Base-by-base conservation (phyloP, 2,888 invertebrate genomes). In the Leptothorax acervorum region DNA sequence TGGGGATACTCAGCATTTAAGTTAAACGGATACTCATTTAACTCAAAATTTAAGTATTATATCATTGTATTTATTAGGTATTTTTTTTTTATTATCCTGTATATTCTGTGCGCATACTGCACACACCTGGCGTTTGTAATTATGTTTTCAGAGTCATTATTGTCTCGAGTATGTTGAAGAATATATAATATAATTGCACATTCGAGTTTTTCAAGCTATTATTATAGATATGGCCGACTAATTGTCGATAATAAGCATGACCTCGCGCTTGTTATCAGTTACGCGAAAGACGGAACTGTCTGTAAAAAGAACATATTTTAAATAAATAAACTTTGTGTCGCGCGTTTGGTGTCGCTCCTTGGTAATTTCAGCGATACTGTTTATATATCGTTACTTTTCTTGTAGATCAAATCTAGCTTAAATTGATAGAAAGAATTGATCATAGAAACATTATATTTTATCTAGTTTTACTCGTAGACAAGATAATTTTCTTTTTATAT, bases 101-200 rank as follows among this genome's bases (percentile, higher is more conserved):
- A 35, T 39, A 60, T 60, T 57, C 31, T 85, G 82, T 87, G 85
- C 81, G 85, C 86, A 83, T 86, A 86, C 57, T 28, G 83, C 62
- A 82, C 83, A 84, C 85, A 45, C 63, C 60, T 84, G 18, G 45
- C 68, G 75, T 48, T 89, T 89, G 85, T 83, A 79, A 45, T 89
- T 87, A 87, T 35, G 42, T 79, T 89, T 85, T 70, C 82, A 81
- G 60, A 65, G 48, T 66, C 66, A 85, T 89, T 89, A 89, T 89
- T 89, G 88, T 89, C 89, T 86, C 81, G 35, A 78, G 74, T 68
- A 71, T 79, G 60, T 73, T 48, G n/a, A 6, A 28, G n/a, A 6
- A 3, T 60, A n/a, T 55, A 35, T 11, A 35, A 35, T 9, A 28
- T 60, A 73, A 68, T 62, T 79, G 60, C 12, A 62, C 23, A 5